Percentiles rank a stretch among this genome's conserved stretches.
These are phyloP conservation scores for Apocheima hispidaria DNA, from an alignment of 2,888 invertebrate species.

Conservation along the genomic window DNA sequence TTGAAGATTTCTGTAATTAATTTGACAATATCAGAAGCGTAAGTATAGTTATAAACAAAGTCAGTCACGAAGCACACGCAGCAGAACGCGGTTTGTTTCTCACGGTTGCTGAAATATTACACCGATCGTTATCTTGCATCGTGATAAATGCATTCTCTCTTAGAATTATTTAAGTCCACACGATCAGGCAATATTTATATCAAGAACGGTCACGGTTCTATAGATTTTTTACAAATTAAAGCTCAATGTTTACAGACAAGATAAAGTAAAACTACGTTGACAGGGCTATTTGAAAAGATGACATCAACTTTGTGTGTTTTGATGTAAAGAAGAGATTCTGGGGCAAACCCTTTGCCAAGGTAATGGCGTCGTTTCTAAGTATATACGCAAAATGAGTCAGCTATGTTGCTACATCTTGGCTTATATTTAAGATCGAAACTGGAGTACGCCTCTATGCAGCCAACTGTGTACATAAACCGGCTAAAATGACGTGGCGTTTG, in stretches of 20 bases:
- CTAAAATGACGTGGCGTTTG: slow-evolving; percentile 43
- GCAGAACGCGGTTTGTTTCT: slow-evolving; percentile 63
- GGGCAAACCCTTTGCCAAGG: slow-evolving; percentile 54
- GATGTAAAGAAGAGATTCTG: slow-evolving; percentile 47
- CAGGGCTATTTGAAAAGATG: slow-evolving; percentile 47
- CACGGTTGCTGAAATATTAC: slow-evolving; percentile 74
- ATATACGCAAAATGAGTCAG: slow-evolving; percentile 67
- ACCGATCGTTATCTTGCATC: slow-evolving; percentile 68
- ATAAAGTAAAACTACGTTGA: slow-evolving; percentile 32
- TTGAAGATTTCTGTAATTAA: slow-evolving; percentile 13
- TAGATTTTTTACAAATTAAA: slow-evolving; percentile 26
- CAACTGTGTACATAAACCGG: slow-evolving; percentile 68
- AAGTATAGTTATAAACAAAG: slow-evolving; percentile 40
- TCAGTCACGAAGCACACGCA: slow-evolving; percentile 68
- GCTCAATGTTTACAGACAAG: slow-evolving; percentile 25
- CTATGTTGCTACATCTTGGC: slow-evolving; percentile 60
- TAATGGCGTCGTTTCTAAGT: slow-evolving; percentile 53
- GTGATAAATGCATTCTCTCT: slow-evolving; percentile 68
- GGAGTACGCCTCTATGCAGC: slow-evolving; percentile 56
- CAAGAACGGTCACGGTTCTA: slow-evolving; percentile 11
- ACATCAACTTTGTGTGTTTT: slow-evolving; percentile 48
- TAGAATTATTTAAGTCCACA: slow-evolving; percentile 37
- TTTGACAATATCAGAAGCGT: slow-evolving; percentile 28
- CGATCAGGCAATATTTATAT: slow-evolving; percentile 17
- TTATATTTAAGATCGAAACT: slow-evolving; percentile 57